A percentile compares a stretch with the other conserved stretches of the same genome.
These are phyloP conservation scores for Cylloceria caligata DNA, from an alignment of 2,888 invertebrate species.

Conservation along the genomic window DNA sequence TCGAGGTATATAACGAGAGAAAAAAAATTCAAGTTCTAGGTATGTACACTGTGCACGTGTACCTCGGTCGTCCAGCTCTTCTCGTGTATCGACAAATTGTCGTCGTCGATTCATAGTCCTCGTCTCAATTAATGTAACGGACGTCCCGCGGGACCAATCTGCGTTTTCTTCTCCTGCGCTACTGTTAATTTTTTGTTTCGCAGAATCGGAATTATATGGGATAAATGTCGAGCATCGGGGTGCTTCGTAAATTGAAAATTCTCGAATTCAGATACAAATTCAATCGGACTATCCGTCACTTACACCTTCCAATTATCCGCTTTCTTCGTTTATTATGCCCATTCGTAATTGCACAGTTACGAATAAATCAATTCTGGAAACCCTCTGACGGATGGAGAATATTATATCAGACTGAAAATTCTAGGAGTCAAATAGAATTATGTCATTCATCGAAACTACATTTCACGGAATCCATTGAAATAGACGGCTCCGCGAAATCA, in stretches of 20 bases:
- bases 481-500: neutral
- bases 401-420: neutral
- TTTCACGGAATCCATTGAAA: neutral
- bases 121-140: conserved; percentile 38
- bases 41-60: neutral
- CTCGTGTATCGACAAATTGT: conserved; percentile 39
- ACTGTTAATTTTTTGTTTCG: neutral
- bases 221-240: neutral
- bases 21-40: conserved; percentile 8
- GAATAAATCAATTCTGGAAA: neutral
- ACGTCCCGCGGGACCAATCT: neutral
- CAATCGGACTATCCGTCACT: neutral
- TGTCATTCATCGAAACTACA: neutral
- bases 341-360: conserved; percentile 1
- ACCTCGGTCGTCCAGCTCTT: conserved; percentile 2
- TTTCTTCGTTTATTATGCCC: neutral
- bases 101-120: conserved; percentile 18
- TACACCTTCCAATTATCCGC: neutral
- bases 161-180: neutral
- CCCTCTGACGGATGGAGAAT: too few relatives aligned
- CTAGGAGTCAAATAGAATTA: neutral
- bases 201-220: neutral
- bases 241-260: neutral
- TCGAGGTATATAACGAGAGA: neutral
- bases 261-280: neutral